phyloP scores from a whole-genome alignment of 2,797 vertebrate genomes.

The Sternotherus odoratus region DNA sequence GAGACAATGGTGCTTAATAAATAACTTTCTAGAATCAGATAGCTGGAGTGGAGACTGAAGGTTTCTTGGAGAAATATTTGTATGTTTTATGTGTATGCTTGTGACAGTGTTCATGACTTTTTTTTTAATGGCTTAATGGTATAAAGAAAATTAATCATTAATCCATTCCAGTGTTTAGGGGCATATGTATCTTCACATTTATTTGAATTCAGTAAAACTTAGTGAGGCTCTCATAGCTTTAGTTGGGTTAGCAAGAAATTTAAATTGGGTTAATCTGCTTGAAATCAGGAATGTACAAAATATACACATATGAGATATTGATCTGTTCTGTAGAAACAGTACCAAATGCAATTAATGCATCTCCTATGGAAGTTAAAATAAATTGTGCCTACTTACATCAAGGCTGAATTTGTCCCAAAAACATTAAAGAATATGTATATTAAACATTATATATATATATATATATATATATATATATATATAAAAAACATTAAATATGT shows the following conservation, averaged over 20 bases:
- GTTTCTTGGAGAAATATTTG: not conserved
- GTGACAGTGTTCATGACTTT: not conserved
- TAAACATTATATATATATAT: no score
- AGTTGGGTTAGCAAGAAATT: no score
- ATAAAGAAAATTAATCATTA: not conserved
- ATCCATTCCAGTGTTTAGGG: not conserved
- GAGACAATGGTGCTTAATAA: not conserved
- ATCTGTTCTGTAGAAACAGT: not conserved
- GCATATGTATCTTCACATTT: not conserved
- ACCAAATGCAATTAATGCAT: not conserved
- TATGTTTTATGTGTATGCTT: not conserved
- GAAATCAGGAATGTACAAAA: not conserved
- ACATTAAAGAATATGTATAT: no score
- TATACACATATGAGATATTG: not conserved
- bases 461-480: no score
- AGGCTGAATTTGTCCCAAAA: not conserved
- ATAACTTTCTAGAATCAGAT: not conserved
- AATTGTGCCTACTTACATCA: not conserved
- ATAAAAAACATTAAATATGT: no score
- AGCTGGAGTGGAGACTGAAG: not conserved
- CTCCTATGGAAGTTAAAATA: not conserved
- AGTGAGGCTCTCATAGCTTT: not conserved
- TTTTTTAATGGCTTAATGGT: not conserved
- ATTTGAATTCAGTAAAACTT: not conserved
- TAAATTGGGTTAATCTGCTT: no score